Percentiles rank a stretch among this genome's conserved stretches.
Evolutionary conservation across 2,888 invertebrate genomes (phyloP).

Genomic region (Cryptophagus acutangulus): DNA sequence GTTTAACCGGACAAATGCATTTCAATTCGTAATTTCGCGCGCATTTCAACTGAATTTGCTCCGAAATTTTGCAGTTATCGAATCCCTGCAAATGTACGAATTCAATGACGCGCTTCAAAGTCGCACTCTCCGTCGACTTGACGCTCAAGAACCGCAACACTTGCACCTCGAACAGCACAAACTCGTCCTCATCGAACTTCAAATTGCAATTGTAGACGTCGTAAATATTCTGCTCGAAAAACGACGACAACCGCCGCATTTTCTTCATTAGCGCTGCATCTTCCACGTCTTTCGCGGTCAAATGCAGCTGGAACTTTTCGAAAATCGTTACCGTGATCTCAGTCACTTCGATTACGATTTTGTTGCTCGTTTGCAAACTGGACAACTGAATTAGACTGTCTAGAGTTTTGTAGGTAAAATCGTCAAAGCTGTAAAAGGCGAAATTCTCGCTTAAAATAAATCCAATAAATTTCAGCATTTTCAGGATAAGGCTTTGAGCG

Average conservation of each 20-base stretch:
- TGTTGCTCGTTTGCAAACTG: too few species aligned
- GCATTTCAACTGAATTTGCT: too few species aligned
- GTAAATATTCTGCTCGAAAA: slow-evolving; percentile 36
- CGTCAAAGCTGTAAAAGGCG: slow-evolving; percentile 30
- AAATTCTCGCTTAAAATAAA: slow-evolving; percentile 31
- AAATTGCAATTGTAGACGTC: slow-evolving; percentile 29
- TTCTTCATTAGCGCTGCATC: too few species aligned
- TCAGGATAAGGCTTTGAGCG: slow-evolving; percentile 32
- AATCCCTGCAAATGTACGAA: too few species aligned
- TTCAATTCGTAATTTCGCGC: too few species aligned
- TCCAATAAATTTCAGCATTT: slow-evolving; percentile 34
- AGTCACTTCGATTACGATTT: too few species aligned
- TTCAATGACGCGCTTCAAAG: too few species aligned
- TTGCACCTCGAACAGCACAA: slow-evolving; percentile 24
- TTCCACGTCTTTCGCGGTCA: too few species aligned
- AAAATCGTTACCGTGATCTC: too few species aligned
- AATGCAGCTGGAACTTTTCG: too few species aligned
- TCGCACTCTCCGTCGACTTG: slow-evolving; percentile 7
- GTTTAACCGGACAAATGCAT: too few species aligned
- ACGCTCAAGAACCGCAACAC: slow-evolving; percentile 1
- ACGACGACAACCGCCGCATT: slow-evolving; percentile 23
- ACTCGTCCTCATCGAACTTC: slow-evolving; percentile 18
- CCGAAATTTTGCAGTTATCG: too few species aligned
- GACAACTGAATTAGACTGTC: slow-evolving; percentile 30
- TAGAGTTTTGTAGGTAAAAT: slow-evolving; percentile 23